phyloP scores from a whole-genome alignment of 1,140 invertebrate genomes.

The Rhyzopertha dominica region DNA sequence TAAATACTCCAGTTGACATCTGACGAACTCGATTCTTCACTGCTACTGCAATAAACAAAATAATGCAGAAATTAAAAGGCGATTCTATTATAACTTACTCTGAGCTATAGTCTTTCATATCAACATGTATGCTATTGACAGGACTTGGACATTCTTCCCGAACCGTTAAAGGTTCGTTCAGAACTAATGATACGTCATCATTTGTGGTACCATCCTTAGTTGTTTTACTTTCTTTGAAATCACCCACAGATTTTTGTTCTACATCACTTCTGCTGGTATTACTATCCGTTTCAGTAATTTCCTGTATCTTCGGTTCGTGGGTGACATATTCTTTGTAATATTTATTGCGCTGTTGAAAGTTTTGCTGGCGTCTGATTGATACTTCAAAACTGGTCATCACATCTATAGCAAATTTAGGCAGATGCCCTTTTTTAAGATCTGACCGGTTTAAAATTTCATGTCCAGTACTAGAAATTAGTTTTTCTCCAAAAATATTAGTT shows the following conservation, averaged over 20 bases:
- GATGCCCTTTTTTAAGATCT: conserved; percentile 55
- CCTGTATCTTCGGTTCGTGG: conserved; percentile 28
- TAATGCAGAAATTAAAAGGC: too few species aligned
- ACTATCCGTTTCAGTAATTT: conserved; percentile 27
- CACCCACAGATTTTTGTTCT: conserved; percentile 8
- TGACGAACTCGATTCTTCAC: too few species aligned
- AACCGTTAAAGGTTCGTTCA: conserved; percentile 52
- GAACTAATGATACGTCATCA: conserved; percentile 52
- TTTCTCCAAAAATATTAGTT: conserved; percentile 13
- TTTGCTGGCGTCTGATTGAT: conserved; percentile 50
- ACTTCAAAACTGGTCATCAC: conserved; percentile 69
- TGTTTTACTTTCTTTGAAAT: conserved; percentile 15
- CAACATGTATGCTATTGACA: conserved; percentile 56
- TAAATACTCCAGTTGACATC: too few species aligned
- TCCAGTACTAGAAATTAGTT: conserved; percentile 23
- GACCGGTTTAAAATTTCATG: conserved; percentile 40
- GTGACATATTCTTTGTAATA: conserved; percentile 10
- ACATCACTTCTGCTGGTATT: conserved; percentile 15
- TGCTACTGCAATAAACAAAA: too few species aligned
- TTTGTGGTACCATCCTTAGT: conserved; percentile 46
- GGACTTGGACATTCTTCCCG: conserved; percentile 52
- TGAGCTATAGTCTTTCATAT: conserved; percentile 56
- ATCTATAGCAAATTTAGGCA: conserved; percentile 60
- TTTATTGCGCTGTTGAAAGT: conserved; percentile 17
- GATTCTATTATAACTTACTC: conserved; percentile 34